A percentile compares a stretch with the other conserved stretches of the same genome.
phyloP scores from a whole-genome alignment of 92 coral and sea anemone species.

The Bergia puertoricense region DNA sequence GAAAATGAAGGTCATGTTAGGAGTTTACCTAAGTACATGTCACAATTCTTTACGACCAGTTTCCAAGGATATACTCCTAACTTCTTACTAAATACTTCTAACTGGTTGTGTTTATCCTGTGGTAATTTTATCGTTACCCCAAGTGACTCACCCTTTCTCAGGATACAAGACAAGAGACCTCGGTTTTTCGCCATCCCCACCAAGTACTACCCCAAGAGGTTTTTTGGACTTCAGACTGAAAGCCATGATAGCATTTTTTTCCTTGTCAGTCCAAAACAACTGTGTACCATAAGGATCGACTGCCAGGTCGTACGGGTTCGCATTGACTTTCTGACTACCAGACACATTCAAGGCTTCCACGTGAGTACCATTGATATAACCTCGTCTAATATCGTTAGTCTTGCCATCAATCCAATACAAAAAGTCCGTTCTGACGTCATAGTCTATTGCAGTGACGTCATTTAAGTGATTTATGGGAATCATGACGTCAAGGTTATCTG shows the following conservation, averaged over 20 bases:
- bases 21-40: no score
- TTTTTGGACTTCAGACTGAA: slow-evolving; percentile 67
- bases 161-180: slow-evolving; percentile 83
- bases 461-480: slow-evolving; percentile 63
- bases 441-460: slow-evolving; percentile 79
- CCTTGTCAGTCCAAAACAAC: slow-evolving; percentile 87
- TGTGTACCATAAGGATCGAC: slow-evolving; percentile 90
- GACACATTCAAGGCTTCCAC: slow-evolving; percentile 39
- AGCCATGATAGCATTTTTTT: slow-evolving; percentile 70
- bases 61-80: no score
- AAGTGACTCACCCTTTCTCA: slow-evolving; percentile 81
- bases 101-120: no score
- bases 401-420: slow-evolving; percentile 85
- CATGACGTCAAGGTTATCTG: slow-evolving; percentile 77
- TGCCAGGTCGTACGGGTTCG: slow-evolving; percentile 79
- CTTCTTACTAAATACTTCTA: no score
- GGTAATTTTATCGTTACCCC: background rate
- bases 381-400: slow-evolving; percentile 54
- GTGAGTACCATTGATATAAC: slow-evolving; percentile 75
- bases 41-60: no score
- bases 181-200: slow-evolving; percentile 54
- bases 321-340: slow-evolving; percentile 11
- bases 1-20: no score
- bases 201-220: slow-evolving; percentile 62
- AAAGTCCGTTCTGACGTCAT: slow-evolving; percentile 74